Evolutionary conservation across 2,888 invertebrate genomes (phyloP).

Genomic region (Philopedon plagiatum): DNA sequence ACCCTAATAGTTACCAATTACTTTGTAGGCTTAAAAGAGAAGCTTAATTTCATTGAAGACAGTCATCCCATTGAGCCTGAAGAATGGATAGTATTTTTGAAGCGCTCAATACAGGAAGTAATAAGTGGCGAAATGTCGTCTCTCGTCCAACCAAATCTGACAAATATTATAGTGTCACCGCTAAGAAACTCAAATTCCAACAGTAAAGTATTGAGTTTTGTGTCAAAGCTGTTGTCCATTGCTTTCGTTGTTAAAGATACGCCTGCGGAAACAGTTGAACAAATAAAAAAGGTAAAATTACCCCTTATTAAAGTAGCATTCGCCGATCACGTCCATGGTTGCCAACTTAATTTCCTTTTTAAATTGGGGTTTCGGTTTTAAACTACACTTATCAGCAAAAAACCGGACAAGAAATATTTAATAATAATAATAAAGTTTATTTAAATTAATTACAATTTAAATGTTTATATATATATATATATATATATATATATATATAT

Average conservation of each 20-base stretch:
- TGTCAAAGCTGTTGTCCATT: slow-evolving; percentile 75
- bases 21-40: slow-evolving; percentile 53
- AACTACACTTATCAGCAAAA: no score
- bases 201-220: slow-evolving; percentile 75
- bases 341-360: no score
- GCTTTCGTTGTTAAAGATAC: slow-evolving; percentile 74
- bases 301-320: background rate
- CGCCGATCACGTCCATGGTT: no score
- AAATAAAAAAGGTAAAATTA: slow-evolving; percentile 70
- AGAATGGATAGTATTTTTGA: slow-evolving; percentile 89
- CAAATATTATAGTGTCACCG: slow-evolving; percentile 73
- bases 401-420: background rate
- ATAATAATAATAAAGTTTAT: no score
- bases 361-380: no score
- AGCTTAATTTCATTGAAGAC: slow-evolving; percentile 61
- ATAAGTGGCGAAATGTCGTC: slow-evolving; percentile 85
- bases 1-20: no score
- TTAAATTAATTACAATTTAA: no score
- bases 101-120: slow-evolving; percentile 86
- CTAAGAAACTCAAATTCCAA: slow-evolving; percentile 76
- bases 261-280: slow-evolving; percentile 66
- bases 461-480: no score
- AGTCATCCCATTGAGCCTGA: slow-evolving; percentile 83
- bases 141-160: slow-evolving; percentile 79
- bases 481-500: no score